Evolutionary conservation across 2,888 invertebrate genomes (phyloP).

Genomic region (Ceramica pisi): DNA sequence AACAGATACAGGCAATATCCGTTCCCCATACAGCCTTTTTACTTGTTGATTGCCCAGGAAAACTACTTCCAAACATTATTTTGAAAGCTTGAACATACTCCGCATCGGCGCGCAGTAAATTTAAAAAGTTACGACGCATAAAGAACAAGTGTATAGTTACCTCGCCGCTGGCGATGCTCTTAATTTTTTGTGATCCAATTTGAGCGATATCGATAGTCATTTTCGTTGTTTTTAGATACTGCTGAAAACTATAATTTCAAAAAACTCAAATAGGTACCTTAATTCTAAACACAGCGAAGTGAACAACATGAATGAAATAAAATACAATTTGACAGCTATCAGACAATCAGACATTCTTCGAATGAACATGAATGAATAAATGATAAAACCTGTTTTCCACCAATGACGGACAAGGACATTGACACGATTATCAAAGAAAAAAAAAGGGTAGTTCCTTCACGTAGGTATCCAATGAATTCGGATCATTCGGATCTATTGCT

Average conservation of each 20-base stretch:
- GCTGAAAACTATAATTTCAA: slow-evolving; percentile 40
- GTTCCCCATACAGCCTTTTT: neutral
- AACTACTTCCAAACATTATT: slow-evolving; percentile 10
- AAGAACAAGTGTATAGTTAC: slow-evolving; percentile 66
- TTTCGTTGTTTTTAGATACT: slow-evolving; percentile 44
- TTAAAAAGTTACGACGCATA: neutral
- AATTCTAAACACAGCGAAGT: slow-evolving; percentile 31
- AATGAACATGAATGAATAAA: slow-evolving; percentile 26
- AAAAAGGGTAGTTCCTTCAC: slow-evolving; percentile 8
- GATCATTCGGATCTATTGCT: neutral
- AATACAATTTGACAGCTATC: slow-evolving; percentile 9
- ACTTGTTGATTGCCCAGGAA: neutral
- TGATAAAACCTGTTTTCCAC: neutral
- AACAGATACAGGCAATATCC: slow-evolving; percentile 2
- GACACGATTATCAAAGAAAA: slow-evolving; percentile 10
- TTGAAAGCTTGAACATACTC: neutral
- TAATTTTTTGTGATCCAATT: slow-evolving; percentile 83
- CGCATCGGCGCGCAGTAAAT: slow-evolving; percentile 1
- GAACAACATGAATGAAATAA: slow-evolving; percentile 54
- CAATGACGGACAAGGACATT: slow-evolving; percentile 29
- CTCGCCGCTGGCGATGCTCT: slow-evolving; percentile 82
- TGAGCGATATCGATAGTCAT: slow-evolving; percentile 79
- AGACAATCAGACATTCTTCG: neutral
- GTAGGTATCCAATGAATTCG: neutral
- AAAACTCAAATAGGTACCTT: slow-evolving; percentile 11